A percentile compares a stretch with the other conserved stretches of the same genome.
Evolutionary conservation across 2,113 vertebrate species (phyloP).

Genomic region (Cygnus buccinator): DNA sequence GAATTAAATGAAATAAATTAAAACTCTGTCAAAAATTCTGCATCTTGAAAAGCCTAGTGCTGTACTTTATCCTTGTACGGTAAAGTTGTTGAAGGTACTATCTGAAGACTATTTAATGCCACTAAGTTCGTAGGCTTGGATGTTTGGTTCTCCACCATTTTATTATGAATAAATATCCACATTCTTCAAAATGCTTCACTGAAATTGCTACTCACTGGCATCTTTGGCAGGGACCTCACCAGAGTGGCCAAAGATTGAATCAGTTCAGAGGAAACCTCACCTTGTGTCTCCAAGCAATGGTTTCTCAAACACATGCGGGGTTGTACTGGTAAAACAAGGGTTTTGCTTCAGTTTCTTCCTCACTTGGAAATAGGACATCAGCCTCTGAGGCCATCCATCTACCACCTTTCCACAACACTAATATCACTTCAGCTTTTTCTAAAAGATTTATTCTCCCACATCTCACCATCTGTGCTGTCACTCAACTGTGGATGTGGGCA

Average conservation of each 20-base stretch:
- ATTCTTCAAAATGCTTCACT: background rate
- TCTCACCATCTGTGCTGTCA: background rate
- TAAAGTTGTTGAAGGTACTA: background rate
- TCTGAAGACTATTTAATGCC: background rate
- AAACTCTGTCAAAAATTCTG: background rate
- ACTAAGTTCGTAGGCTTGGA: background rate
- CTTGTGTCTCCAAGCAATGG: background rate
- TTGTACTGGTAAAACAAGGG: background rate
- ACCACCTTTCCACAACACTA: background rate
- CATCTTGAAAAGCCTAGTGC: background rate
- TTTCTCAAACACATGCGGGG: background rate
- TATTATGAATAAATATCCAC: background rate
- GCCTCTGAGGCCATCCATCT: background rate
- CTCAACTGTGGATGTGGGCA: background rate
- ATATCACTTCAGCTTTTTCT: background rate
- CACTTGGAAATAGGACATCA: background rate
- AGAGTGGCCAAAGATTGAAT: background rate
- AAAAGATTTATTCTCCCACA: constrained; percentile 14
- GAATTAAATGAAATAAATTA: background rate
- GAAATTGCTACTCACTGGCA: background rate
- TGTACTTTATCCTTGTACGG: background rate
- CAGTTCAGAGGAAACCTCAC: background rate
- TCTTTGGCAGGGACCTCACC: background rate
- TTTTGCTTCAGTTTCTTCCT: background rate
- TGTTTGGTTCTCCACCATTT: background rate